Conservation (phyloP, 2,888 invertebrate genomes). For the Scaptomyza polygonia region DNA sequence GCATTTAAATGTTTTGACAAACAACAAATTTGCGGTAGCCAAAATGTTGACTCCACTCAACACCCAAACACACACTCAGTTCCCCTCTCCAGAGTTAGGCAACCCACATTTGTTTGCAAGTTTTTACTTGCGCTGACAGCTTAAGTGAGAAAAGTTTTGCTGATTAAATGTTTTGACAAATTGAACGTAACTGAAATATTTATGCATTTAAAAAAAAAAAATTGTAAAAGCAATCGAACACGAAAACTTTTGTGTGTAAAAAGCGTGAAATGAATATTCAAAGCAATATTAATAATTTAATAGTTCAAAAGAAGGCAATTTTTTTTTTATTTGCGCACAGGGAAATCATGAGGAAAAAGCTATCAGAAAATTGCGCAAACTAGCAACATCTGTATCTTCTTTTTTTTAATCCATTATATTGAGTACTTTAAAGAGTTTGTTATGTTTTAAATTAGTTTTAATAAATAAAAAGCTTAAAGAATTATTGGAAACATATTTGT, state of each 20-base stretch:
- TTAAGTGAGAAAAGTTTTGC: slow-evolving; percentile 77
- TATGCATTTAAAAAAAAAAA: slow-evolving; percentile 34
- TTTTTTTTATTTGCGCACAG: slow-evolving; percentile 7
- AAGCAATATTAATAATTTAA: slow-evolving; percentile 17
- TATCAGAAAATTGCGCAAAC: not conserved
- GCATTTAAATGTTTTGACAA: slow-evolving; percentile 81
- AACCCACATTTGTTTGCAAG: slow-evolving; percentile 44
- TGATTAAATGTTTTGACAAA: slow-evolving; percentile 78
- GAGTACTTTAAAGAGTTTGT: not conserved
- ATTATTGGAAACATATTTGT: not conserved
- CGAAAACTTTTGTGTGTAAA: not conserved
- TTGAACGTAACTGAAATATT: slow-evolving; percentile 53
- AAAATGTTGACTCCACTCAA: slow-evolving; percentile 51
- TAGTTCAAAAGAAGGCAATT: slow-evolving; percentile 11
- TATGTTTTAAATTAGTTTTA: not conserved
- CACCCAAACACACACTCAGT: slow-evolving; percentile 17
- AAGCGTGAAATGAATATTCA: not conserved
- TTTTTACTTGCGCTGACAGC: slow-evolving; percentile 68
- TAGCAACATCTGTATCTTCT: not conserved
- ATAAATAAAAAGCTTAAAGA: not conserved
- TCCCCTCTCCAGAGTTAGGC: not conserved
- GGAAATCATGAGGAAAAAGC: not conserved
- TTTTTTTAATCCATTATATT: not conserved
- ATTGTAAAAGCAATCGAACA: slow-evolving; percentile 8
- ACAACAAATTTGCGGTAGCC: slow-evolving; percentile 78